These are phyloP conservation scores for Tachyglossus aculeatus DNA, from an alignment of 2,797 vertebrate species.

Conservation along the genomic window DNA sequence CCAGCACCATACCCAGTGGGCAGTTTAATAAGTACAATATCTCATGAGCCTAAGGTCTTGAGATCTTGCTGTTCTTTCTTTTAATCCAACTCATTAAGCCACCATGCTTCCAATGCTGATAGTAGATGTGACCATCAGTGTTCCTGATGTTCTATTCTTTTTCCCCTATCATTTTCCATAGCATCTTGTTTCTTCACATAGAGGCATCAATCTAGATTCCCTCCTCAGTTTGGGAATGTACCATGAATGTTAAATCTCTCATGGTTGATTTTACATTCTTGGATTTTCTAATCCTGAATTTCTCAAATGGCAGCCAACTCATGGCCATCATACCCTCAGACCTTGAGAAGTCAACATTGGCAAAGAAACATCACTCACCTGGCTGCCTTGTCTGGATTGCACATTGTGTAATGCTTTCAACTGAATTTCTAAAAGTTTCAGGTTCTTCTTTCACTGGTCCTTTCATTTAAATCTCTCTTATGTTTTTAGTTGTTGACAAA, in stretches of 20 bases:
- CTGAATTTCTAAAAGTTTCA: not conserved
- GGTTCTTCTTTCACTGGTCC: not conserved
- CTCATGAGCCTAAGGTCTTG: not conserved
- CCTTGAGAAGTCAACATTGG: not conserved
- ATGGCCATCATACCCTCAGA: not conserved
- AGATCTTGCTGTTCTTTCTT: not conserved
- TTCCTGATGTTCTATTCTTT: not conserved
- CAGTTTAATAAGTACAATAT: not conserved
- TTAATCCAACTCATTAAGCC: not conserved
- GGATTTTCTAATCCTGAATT: not conserved
- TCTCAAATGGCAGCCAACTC: not conserved
- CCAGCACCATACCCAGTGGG: not conserved
- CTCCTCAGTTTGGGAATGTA: not conserved
- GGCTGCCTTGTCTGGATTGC: not conserved
- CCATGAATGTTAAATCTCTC: not conserved
- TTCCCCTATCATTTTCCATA: not conserved
- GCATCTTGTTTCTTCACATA: not conserved
- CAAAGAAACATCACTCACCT: not conserved
- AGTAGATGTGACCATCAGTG: not conserved
- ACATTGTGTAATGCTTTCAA: not conserved
- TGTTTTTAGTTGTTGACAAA: not conserved
- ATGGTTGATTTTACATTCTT: not conserved
- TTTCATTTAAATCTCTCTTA: not conserved
- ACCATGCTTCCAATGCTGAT: not conserved
- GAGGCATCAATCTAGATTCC: not conserved